phyloP scores from a whole-genome alignment of 2,888 invertebrate genomes.

The Sialis lutaria region DNA sequence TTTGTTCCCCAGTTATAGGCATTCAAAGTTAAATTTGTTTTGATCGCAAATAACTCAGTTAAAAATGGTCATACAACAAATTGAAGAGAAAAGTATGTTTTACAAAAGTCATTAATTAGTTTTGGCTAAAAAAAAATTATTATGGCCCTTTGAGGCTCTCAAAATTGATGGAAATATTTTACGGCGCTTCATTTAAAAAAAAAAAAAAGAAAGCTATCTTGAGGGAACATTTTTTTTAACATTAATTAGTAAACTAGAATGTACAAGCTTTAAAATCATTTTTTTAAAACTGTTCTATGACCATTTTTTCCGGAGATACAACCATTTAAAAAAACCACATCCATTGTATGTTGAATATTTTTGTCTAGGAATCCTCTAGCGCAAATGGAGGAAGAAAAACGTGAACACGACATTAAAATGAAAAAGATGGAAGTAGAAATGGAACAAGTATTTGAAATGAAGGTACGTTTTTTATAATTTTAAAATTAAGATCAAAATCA shows the following conservation, averaged over 20 bases:
- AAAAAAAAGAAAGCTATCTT: background rate
- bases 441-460: conserved; percentile 98
- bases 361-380: conserved; percentile 83
- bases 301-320: background rate
- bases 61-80: no score
- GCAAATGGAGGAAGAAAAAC: conserved; percentile 96
- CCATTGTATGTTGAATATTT: conserved; percentile 13
- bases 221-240: background rate
- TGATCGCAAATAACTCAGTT: no score
- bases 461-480: conserved; percentile 45
- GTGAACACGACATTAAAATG: conserved; percentile 91
- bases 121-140: no score
- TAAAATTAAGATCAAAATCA: background rate
- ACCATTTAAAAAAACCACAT: background rate
- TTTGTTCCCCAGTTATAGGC: no score
- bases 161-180: background rate
- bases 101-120: no score
- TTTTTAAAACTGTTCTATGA: background rate
- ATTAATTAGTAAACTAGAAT: no score
- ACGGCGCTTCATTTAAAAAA: background rate
- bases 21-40: no score
- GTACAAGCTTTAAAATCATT: background rate
- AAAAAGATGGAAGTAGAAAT: conserved; percentile 98
- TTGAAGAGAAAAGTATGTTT: no score
- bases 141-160: no score